A percentile compares a stretch with the other conserved stretches of the same genome.
phyloP scores from a whole-genome alignment of 1,140 invertebrate species.

The Aculops lycopersici region DNA sequence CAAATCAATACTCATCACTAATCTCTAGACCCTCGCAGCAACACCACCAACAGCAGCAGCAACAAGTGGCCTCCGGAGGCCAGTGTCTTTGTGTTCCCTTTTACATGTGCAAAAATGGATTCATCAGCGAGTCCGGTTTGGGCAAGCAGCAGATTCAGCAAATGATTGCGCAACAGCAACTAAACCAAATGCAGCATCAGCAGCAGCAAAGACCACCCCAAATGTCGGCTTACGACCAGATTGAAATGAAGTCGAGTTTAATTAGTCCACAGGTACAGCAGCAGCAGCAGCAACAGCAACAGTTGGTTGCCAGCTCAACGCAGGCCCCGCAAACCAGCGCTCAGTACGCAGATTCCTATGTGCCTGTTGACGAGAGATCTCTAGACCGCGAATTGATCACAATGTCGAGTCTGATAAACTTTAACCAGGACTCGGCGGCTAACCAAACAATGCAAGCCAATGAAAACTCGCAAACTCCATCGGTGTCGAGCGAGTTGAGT shows the following conservation, averaged over 20 bases:
- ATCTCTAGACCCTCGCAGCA: too few relatives aligned
- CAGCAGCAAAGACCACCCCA: background rate
- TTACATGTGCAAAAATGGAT: slow-evolving; percentile 12
- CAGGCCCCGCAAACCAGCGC: background rate
- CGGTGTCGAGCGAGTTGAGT: background rate
- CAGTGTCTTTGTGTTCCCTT: slow-evolving; percentile 13
- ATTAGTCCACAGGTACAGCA: slow-evolving; percentile 3
- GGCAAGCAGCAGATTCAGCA: slow-evolving; percentile 1
- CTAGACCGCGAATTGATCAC: slow-evolving; percentile 1
- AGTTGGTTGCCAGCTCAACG: background rate
- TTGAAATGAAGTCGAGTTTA: background rate
- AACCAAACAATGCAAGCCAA: background rate
- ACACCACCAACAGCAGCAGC: background rate
- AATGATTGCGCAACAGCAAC: background rate
- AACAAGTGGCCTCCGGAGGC: slow-evolving; percentile 2
- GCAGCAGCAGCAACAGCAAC: slow-evolving; percentile 4
- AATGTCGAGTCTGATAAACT: too few relatives aligned
- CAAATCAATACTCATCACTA: too few relatives aligned
- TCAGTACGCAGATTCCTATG: slow-evolving; percentile 1
- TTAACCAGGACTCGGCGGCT: background rate
- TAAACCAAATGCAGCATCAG: background rate
- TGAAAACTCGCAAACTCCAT: background rate
- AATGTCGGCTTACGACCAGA: slow-evolving; percentile 1
- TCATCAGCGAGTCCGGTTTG: slow-evolving; percentile 4
- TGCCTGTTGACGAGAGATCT: slow-evolving; percentile 6